Conservation (phyloP, 92 coral and sea anemone species). For the Epizoanthus scotinus region DNA sequence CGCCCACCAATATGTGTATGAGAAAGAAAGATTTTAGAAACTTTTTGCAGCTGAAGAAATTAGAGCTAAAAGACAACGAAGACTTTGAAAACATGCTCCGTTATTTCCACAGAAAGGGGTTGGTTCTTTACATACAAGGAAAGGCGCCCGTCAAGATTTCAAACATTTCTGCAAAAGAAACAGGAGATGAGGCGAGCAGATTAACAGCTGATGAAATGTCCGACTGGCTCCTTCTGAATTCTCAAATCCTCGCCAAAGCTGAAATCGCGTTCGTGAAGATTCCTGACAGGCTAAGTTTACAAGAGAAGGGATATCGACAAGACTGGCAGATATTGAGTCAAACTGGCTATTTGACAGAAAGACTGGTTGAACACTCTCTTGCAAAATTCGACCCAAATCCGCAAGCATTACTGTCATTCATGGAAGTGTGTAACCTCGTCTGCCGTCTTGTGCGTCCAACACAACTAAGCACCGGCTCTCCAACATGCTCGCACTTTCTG, state of each 20-base stretch:
- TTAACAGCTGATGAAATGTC: slow-evolving; percentile 18
- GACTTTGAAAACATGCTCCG: slow-evolving; percentile 16
- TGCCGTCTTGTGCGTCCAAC: slow-evolving; percentile 16
- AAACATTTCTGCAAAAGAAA: not conserved
- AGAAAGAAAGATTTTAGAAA: not conserved
- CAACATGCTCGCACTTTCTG: slow-evolving; percentile 8
- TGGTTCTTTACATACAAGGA: slow-evolving; percentile 14
- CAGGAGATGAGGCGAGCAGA: not conserved
- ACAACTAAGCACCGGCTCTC: not conserved
- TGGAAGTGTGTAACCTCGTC: slow-evolving; percentile 18
- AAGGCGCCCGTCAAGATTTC: slow-evolving; percentile 8
- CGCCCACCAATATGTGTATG: not conserved
- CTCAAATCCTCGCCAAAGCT: slow-evolving; percentile 14
- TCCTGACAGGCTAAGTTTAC: slow-evolving; percentile 19
- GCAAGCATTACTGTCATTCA: not conserved
- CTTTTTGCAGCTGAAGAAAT: not conserved
- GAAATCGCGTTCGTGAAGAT: slow-evolving; percentile 5
- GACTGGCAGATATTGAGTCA: slow-evolving; percentile 22
- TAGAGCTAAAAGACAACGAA: slow-evolving; percentile 14
- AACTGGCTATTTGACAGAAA: slow-evolving; percentile 15
- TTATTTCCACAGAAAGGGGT: slow-evolving; percentile 22
- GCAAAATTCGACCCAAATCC: slow-evolving; percentile 12
- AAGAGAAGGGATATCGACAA: slow-evolving; percentile 1
- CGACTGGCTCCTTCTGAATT: slow-evolving; percentile 7
- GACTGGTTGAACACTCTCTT: slow-evolving; percentile 10